phyloP scores from a whole-genome alignment of 2,888 invertebrate genomes.

The Andrena trimmerana region DNA sequence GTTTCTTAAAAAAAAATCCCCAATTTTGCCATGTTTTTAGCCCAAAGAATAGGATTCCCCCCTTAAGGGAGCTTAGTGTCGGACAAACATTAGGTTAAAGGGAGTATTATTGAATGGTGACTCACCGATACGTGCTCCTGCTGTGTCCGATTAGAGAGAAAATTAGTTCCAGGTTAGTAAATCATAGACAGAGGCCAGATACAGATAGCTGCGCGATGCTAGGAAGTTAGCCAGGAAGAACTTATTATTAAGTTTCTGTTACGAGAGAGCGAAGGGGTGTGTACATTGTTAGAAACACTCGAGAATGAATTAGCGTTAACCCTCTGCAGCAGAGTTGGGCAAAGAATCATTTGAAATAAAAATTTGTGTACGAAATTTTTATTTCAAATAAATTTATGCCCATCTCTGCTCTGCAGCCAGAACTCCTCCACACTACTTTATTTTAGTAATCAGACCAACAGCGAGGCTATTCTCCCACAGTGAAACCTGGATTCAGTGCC shows the following conservation, averaged over 20 bases:
- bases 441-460: no score
- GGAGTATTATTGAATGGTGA: slow-evolving; percentile 61
- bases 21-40: no score
- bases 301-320: neutral
- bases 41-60: no score
- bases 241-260: slow-evolving; percentile 24
- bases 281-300: neutral
- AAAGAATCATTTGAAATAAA: no score
- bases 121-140: slow-evolving; percentile 86
- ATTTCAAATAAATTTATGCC: no score
- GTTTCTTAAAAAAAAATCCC: no score
- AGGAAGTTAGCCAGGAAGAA: slow-evolving; percentile 51
- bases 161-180: slow-evolving; percentile 80
- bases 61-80: neutral
- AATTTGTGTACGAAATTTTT: no score
- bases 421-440: no score
- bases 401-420: no score
- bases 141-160: slow-evolving; percentile 82
- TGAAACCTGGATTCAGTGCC: neutral
- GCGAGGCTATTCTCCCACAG: no score
- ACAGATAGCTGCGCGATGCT: slow-evolving; percentile 56
- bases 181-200: slow-evolving; percentile 70
- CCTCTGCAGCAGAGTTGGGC: no score
- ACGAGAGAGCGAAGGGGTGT: neutral
- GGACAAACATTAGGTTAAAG: neutral